Base-by-base conservation (phyloP, 2,888 invertebrate genomes). In the Cryptocheilus praepositus region DNA sequence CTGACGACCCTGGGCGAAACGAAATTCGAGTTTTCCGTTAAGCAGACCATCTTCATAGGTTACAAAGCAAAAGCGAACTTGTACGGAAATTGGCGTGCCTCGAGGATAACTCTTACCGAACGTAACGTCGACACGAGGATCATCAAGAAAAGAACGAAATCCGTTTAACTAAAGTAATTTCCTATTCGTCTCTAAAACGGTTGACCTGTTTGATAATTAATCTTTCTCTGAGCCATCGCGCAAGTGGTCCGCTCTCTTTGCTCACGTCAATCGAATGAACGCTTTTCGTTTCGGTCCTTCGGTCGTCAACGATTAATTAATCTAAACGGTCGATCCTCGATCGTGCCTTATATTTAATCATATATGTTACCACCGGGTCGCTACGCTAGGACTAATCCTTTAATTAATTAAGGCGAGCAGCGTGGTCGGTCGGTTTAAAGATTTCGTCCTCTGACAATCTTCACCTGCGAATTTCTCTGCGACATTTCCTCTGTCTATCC, bases 381-480 rank as follows among this genome's bases (percentile, higher is more conserved):
- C 65, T 74, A 80, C 55, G 67, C 76, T 79, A 80, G 65, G 70
- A 64, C 69, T 76, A 76, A 70, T 70, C 67, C 73, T 70, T 80
- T 78, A 78, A 80, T 78, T 78, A 78, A 78, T 80, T 80, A 80
- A 80, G 80, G 80, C 80, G 80, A 80, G 78, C 76, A 80, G 73
- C 80, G 80, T 80, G 80, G 80, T 80, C 76, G 71, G 71, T 76
- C n/a, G 25, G 25, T 36, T 36, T 36, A 36, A 36, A 36, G 36
- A 11, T 36, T 36, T 25, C 25, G 5, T 25, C 36, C 36, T 11
- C 36, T 11, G 36, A 36, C 36, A 36, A 36, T 36, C 36, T 36
- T 36, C 36, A 36, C 36, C 36, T 36, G 36, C 36, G 36, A 36
- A 36, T 36, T 78, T 73, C n/a, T 18, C 53, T 28, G 4, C n/a